phyloP scores from a whole-genome alignment of 2,797 vertebrate species.

The Arctocebus calabarensis region DNA sequence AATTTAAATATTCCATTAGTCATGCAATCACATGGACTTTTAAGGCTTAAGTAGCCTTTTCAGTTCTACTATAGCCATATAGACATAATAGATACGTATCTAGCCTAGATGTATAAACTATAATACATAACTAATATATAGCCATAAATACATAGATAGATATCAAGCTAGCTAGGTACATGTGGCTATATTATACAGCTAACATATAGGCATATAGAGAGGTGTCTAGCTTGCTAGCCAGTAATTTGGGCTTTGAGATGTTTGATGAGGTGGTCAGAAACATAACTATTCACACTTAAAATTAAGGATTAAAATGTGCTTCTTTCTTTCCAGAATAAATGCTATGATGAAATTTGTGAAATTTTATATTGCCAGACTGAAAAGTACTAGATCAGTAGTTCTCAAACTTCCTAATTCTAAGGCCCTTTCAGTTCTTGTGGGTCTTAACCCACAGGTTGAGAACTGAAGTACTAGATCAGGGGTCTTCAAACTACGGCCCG shows the following conservation, averaged over 20 bases:
- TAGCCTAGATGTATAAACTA: background rate
- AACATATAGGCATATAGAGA: background rate
- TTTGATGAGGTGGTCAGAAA: background rate
- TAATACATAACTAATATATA: background rate
- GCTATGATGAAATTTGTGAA: background rate
- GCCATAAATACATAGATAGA: background rate
- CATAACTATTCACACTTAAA: background rate
- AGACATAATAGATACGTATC: background rate
- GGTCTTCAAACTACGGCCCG: no score
- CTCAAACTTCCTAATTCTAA: no score
- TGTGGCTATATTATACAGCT: no score
- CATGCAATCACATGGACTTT: background rate
- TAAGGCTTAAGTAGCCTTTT: background rate
- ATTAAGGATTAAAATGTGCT: background rate
- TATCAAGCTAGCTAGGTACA: background rate
- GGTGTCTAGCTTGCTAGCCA: background rate
- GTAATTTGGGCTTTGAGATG: background rate
- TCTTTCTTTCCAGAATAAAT: background rate
- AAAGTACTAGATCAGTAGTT: background rate
- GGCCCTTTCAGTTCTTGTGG: no score
- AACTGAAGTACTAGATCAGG: no score
- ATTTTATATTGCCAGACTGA: background rate
- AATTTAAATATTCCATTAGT: background rate
- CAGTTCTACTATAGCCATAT: background rate
- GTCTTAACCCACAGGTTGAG: no score